Conservation (phyloP, 1,140 invertebrate species). For the Trachelipus rathkii region DNA sequence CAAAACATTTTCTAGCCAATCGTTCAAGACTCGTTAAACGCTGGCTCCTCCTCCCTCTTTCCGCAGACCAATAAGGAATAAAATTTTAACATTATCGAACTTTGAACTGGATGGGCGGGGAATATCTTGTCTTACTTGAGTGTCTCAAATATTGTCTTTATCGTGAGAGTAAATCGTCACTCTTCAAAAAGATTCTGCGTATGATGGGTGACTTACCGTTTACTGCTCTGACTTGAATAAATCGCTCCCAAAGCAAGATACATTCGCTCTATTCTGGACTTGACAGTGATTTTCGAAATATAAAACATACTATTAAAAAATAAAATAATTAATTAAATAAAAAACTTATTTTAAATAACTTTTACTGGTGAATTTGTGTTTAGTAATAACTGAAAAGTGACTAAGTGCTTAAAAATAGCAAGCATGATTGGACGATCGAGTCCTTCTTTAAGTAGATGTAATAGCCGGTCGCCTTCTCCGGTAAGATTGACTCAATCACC, state of each 20-base stretch:
- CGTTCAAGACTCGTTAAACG: background rate
- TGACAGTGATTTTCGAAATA: background rate
- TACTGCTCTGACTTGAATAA: background rate
- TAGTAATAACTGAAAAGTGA: background rate
- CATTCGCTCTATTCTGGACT: background rate
- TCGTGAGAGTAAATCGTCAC: slow-evolving; percentile 1
- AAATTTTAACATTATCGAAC: slow-evolving; percentile 5
- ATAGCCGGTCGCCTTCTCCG: background rate
- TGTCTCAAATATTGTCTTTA: background rate
- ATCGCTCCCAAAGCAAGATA: background rate
- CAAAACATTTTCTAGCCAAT: background rate
- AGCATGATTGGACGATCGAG: background rate
- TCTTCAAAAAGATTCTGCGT: background rate
- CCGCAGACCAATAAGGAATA: background rate
- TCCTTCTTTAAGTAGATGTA: background rate
- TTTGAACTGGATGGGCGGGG: slow-evolving; percentile 7
- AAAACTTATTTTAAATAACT: too few relatives aligned
- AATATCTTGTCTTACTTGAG: background rate
- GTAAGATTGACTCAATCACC: background rate
- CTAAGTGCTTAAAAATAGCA: background rate
- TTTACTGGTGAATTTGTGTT: too few relatives aligned
- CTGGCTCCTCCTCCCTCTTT: background rate
- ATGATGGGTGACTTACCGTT: background rate
- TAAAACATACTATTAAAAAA: too few relatives aligned
- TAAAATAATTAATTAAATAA: too few relatives aligned